Evolutionary conservation across 2,113 vertebrate genomes (phyloP), one percentile per base, ranked within the genome.

Genomic region (Thalassoma bifasciatum): DNA sequence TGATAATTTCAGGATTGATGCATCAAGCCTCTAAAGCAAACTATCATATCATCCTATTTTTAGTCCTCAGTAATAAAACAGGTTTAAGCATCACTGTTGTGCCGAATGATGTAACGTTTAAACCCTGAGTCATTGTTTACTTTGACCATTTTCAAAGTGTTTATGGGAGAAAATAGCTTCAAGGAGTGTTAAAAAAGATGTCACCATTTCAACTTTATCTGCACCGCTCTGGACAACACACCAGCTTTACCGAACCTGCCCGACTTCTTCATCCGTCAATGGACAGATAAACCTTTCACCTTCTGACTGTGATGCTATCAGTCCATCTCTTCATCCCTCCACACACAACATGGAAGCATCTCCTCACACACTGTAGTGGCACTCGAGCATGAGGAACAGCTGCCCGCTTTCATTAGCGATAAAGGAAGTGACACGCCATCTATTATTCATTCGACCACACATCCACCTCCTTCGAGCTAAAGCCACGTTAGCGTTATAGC

Each of bases 401-500:
- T 87, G 83, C 74, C 79, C 72, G 76, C 79, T 91, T 88, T 86
- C 75, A 89, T 85, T 81, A 81, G 73, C 19, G 40, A 82, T 79
- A 74, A 81, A 75, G 78, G 82, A 89, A 84, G 81, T 79, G 82
- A 84, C 78, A 79, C 38, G 36, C 56, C 82, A 84, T 88, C 72
- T 83, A 91, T 91, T 90, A 92, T 88, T 90, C 66, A 88, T 59
- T 36, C 52, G n/a, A 57, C 42, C 60, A 53, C 81, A 81, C 34
- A 66, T 54, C 66, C 68, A 68, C 34, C 38, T 70, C 56, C 79
- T 71, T 80, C 69, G 56, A 76, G 69, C 62, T 51, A 37, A 46
- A 65, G 62, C 77, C 61, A 44, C 0, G 38, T 63, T 75, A 70
- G 67, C 59, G 44, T 69, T 75, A 54, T 22, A 66, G 75, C 57